These are phyloP conservation scores for Euzetes globulus DNA, from an alignment of 2,888 invertebrate species.

Conservation along the genomic window DNA sequence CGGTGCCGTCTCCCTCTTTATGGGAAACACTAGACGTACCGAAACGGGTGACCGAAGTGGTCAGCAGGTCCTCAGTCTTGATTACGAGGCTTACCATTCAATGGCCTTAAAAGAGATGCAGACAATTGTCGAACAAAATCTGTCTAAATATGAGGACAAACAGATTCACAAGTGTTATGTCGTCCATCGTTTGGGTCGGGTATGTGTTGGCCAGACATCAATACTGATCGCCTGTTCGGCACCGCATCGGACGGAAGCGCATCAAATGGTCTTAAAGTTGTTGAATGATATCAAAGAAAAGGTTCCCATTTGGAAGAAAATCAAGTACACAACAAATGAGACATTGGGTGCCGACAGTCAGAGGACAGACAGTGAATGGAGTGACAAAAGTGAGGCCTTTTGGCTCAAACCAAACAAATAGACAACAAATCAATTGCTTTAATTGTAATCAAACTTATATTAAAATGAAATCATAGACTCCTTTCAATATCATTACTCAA, in stretches of 20 bases:
- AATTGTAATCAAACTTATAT: not conserved
- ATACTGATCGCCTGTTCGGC: constrained; percentile 84
- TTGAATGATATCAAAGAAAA: constrained; percentile 75
- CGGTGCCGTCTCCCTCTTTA: constrained; percentile 80
- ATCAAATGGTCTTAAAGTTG: constrained; percentile 71
- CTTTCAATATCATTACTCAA: too few relatives aligned
- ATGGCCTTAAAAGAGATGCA: constrained; percentile 78
- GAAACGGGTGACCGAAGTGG: constrained; percentile 20
- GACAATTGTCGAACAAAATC: constrained; percentile 64
- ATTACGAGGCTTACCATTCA: constrained; percentile 85
- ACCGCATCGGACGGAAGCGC: constrained; percentile 71
- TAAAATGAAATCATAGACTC: too few relatives aligned
- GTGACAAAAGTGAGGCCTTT: constrained; percentile 37
- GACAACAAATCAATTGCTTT: not conserved
- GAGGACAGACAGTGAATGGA: constrained; percentile 19
- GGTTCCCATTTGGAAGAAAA: constrained; percentile 93
- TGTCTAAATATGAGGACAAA: constrained; percentile 60
- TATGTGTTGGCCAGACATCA: constrained; percentile 76
- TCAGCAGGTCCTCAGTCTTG: constrained; percentile 66
- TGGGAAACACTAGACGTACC: constrained; percentile 67
- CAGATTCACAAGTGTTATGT: constrained; percentile 69
- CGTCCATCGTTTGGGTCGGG: constrained; percentile 73
- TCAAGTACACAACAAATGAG: not conserved
- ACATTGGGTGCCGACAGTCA: not conserved
- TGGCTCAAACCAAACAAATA: too few relatives aligned